Evolutionary conservation across 2,888 invertebrate species (phyloP), one percentile per base, ranked within the genome.

Genomic region (Rhodophaea formosa): DNA sequence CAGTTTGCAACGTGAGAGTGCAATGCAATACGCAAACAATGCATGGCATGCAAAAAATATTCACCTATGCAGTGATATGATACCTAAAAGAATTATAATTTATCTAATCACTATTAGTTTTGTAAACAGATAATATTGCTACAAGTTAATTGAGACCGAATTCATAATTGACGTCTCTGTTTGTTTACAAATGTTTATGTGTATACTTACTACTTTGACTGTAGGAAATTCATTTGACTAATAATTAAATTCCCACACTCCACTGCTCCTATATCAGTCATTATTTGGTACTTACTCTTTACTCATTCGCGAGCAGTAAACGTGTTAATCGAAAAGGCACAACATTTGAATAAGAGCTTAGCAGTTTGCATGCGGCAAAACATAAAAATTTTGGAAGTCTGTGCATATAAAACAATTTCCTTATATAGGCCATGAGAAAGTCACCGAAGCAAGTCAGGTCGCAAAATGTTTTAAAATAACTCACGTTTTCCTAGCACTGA

Each of bases 401-500:
- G 10, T 10, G 10, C 39, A 39, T n/a, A 2, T 39, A 1, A 39
- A 39, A 39, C n/a, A 39, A 39, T 39, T 39, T 39, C n/a, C 39
- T 39, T 39, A 39, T 5, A n/a, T 2, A 39, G 39, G 12, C n/a
- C 55, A 51, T 16, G 17, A 43, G 47, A 56, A 47, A 12, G 16
- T 35, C 35, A 12, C 35, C 10, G n/a, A 23, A 12, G 7, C 17
- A 12, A 7, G 12, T 23, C 23, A 7, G 7, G 15, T 57, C 51
- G 39, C 35, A 42, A 46, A 46, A 49, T 35, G 51, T 59, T 53
- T 62, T 16, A 54, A 59, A 59, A 56, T 59, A 59, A 35, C 59
- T 42, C 42, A 15, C 52, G 51, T 59, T 59, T 62, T 57, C 57
- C 53, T 58, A 56, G 53, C 58, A 58, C 58, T 14, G 53, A 62